Evolutionary conservation across 2,888 invertebrate genomes (phyloP), one percentile per base, ranked within the genome.

Genomic region (Drosophila acutilabella): DNA sequence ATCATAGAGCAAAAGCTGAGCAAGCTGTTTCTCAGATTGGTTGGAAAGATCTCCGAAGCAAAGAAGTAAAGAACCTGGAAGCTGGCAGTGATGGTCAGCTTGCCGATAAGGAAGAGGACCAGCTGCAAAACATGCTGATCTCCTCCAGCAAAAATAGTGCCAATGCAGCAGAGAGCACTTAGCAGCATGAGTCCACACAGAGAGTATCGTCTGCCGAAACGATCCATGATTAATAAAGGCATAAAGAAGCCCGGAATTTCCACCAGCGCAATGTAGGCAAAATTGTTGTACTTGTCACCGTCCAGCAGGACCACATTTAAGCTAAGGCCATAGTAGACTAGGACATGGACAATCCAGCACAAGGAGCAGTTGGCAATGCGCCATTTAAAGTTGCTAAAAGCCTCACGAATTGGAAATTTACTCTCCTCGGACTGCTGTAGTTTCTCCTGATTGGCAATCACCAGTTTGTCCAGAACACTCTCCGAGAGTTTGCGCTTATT

Each of bases 261-360:
- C 14, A 96, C 94, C 51, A 91, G 69, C 2, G 91, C 90, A 8
- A 92, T 90, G 30, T 84, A 88, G 20, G 96, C 95, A 86, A 96
- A 97, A 92, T 96, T 97, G 13, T 96, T 91, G 90, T 96, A 96
- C 81, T 95, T 95, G 90, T 96, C 95, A 1, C 96, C 96, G 16
- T 94, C 92, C 51, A 97, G 92, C 0, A 95, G 94, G 2, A 96
- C 96, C 0, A 96, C 95, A 91, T 96, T 96, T 58, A 97, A 93
- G 0, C 96, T 96, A 41, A 97, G 92, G 0, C 97, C 97, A 85
- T 96, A 97, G 91, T 96, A 97, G 18, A 96, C 95, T 72, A 97
- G 95, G 0, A 96, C 95, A 81, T 95, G 95, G 0, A 96, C 95
- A 14, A 96, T 94, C 96, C 96, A 96, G 93, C 96, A 96, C 78